Evolutionary conservation across 2,888 invertebrate species (phyloP).

Genomic region (Eristalis arbustorum): DNA sequence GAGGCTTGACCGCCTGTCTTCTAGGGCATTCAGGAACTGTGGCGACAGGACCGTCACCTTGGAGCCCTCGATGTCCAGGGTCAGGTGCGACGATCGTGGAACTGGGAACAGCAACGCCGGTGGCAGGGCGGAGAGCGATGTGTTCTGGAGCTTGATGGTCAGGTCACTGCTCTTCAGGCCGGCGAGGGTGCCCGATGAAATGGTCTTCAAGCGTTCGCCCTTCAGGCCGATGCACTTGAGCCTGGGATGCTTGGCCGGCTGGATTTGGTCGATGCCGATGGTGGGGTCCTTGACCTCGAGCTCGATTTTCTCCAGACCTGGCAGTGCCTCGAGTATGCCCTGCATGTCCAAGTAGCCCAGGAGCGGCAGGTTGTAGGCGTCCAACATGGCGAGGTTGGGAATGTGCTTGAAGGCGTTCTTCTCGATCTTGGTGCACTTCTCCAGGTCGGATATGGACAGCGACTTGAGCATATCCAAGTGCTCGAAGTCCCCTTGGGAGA

Average conservation of each 20-base stretch:
- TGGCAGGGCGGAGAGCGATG: slow-evolving; percentile 88
- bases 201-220: slow-evolving; percentile 87
- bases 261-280: slow-evolving; percentile 90
- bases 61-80: slow-evolving; percentile 89
- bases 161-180: slow-evolving; percentile 88
- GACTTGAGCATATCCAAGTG: slow-evolving; percentile 85
- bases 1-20: slow-evolving; percentile 89
- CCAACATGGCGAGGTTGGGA: slow-evolving; percentile 85
- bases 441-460: slow-evolving; percentile 85
- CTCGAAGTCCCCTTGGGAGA: slow-evolving; percentile 89
- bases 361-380: slow-evolving; percentile 88
- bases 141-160: slow-evolving; percentile 88
- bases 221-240: slow-evolving; percentile 87
- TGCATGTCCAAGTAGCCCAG: slow-evolving; percentile 92
- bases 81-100: slow-evolving; percentile 90
- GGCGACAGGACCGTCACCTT: slow-evolving; percentile 88
- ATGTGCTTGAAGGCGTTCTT: slow-evolving; percentile 89
- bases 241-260: slow-evolving; percentile 89
- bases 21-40: slow-evolving; percentile 89
- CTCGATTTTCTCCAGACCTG: slow-evolving; percentile 88
- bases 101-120: slow-evolving; percentile 92
- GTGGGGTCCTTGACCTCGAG: slow-evolving; percentile 92
- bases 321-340: slow-evolving; percentile 88
- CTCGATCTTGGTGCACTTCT: slow-evolving; percentile 88
- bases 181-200: slow-evolving; percentile 91